A percentile compares a stretch with the other conserved stretches of the same genome.
These are phyloP conservation scores for Sabellastarte sp. DNA, from an alignment of 2,888 invertebrate genomes.

Conservation along the genomic window DNA sequence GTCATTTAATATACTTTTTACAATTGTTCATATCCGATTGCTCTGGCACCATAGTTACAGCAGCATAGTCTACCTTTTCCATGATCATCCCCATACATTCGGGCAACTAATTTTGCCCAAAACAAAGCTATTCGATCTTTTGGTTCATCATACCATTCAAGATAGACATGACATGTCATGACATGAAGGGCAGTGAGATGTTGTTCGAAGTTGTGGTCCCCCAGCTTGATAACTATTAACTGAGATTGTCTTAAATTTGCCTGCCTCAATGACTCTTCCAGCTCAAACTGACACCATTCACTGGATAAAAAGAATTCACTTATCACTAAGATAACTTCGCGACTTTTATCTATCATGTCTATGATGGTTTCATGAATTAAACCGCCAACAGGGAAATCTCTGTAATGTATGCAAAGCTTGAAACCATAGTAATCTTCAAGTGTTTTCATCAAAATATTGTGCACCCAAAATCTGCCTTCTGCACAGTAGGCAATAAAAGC, in stretches of 20 bases:
- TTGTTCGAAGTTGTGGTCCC: not conserved
- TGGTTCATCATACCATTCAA: not conserved
- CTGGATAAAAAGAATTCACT: not conserved
- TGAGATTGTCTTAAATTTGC: not conserved
- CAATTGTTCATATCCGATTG: no score
- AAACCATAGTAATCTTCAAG: not conserved
- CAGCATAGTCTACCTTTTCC: no score
- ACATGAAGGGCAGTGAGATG: not conserved
- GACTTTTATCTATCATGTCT: not conserved
- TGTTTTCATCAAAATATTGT: not conserved
- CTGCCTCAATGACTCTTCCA: not conserved
- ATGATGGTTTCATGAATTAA: not conserved
- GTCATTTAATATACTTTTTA: no score
- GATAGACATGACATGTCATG: not conserved
- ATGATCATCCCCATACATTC: no score
- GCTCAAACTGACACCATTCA: not conserved
- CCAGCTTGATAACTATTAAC: not conserved
- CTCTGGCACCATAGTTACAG: no score
- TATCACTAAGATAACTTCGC: not conserved
- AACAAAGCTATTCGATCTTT: not conserved
- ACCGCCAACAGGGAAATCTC: not conserved
- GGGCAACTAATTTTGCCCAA: not conserved
- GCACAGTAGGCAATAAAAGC: constrained; percentile 2
- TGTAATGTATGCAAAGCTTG: not conserved
- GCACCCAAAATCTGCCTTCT: constrained; percentile 1